phyloP scores from a whole-genome alignment of 2,888 invertebrate species.

The Julus scandinavius region DNA sequence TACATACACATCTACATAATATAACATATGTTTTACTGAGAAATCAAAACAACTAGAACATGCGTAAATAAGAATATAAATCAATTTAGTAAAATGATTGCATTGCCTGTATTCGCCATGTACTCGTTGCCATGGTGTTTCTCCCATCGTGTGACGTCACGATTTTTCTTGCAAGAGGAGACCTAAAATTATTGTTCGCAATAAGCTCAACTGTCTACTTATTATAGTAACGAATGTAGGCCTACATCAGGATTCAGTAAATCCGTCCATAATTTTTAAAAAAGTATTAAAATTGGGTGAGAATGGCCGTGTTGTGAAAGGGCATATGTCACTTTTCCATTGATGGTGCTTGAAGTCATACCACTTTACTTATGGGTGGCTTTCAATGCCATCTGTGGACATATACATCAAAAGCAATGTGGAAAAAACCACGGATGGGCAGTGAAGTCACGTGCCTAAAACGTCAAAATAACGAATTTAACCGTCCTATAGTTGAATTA shows the following conservation, averaged over 20 bases:
- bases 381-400: background rate
- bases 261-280: background rate
- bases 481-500: background rate
- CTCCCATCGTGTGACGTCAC: background rate
- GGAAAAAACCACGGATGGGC: background rate
- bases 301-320: background rate
- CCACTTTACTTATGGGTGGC: background rate
- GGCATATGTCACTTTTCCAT: background rate
- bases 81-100: no score
- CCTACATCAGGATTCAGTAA: background rate
- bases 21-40: no score
- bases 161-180: background rate
- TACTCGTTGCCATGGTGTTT: background rate
- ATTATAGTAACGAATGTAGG: background rate
- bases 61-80: no score
- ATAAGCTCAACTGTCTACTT: constrained; percentile 9
- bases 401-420: background rate
- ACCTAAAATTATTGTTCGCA: background rate
- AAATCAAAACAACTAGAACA: no score
- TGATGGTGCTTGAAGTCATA: no score
- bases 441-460: background rate
- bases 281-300: background rate
- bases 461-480: background rate
- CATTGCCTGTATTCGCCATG: no score
- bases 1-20: no score